phyloP scores from a whole-genome alignment of 2,797 vertebrate genomes.

The Falco naumanni region DNA sequence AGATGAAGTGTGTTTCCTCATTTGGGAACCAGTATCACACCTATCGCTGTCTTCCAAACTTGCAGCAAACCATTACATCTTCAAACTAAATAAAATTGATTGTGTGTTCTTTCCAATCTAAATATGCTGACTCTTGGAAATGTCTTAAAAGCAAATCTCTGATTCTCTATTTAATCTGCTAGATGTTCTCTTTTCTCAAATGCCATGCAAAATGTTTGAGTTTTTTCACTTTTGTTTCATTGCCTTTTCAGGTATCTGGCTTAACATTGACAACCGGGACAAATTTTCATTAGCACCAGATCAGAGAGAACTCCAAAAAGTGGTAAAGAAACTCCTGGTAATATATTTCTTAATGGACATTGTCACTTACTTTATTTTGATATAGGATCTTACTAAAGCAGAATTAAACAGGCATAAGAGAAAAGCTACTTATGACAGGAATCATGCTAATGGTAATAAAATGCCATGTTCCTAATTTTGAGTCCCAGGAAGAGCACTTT shows the following conservation, averaged over 20 bases:
- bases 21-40: not conserved
- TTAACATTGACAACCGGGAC: not conserved
- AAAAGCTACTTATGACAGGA: not conserved
- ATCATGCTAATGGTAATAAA: not conserved
- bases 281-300: not conserved
- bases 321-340: not conserved
- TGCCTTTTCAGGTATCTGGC: not conserved
- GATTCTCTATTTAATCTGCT: not conserved
- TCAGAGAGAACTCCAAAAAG: not conserved
- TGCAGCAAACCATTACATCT: not conserved
- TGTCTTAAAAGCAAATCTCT: not conserved
- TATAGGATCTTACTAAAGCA: not conserved
- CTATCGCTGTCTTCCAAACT: not conserved
- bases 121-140: not conserved
- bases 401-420: not conserved
- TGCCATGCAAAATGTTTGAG: not conserved
- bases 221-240: rapidly evolving
- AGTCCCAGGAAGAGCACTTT: not conserved
- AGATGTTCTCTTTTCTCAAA: not conserved
- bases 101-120: not conserved
- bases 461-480: not conserved
- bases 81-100: not conserved
- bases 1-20: not conserved
- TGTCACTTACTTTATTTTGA: not conserved
- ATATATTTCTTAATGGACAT: not conserved